These are phyloP conservation scores for Temnothorax unifasciatus DNA, from an alignment of 2,888 invertebrate genomes.

Conservation along the genomic window DNA sequence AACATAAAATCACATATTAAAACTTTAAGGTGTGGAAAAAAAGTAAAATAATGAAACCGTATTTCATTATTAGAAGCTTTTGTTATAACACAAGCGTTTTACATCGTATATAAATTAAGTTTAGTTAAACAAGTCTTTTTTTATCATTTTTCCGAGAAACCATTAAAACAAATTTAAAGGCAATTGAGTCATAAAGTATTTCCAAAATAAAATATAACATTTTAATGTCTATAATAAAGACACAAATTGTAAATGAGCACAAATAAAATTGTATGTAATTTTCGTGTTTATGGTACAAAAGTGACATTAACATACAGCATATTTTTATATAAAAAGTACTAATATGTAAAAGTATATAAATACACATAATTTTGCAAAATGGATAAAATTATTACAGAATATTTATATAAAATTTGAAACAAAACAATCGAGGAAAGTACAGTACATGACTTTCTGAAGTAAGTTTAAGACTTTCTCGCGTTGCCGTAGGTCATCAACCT, in stretches of 20 bases:
- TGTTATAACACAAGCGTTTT: too few species aligned
- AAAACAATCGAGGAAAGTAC: neutral
- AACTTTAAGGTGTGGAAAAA: too few species aligned
- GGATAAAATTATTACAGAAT: neutral
- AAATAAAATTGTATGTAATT: too few species aligned
- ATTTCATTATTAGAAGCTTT: too few species aligned
- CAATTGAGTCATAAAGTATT: neutral
- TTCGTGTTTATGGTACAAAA: neutral
- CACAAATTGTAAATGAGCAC: too few species aligned
- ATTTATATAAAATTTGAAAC: neutral
- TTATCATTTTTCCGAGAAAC: neutral
- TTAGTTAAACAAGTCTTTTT: neutral
- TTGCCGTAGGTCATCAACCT: slow-evolving; percentile 62
- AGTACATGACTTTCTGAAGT: neutral
- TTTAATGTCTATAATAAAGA: neutral
- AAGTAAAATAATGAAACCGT: too few species aligned
- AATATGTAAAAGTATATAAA: neutral
- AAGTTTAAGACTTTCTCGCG: slow-evolving; percentile 53
- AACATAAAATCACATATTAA: too few species aligned
- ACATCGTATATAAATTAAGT: neutral
- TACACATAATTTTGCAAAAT: neutral
- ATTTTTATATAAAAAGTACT: neutral
- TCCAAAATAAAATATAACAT: neutral
- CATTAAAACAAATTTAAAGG: neutral
- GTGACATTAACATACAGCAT: neutral